Evolutionary conservation across 2,888 invertebrate species (phyloP), one percentile per base, ranked within the genome.

Genomic region (Acrobeloides nanus): DNA sequence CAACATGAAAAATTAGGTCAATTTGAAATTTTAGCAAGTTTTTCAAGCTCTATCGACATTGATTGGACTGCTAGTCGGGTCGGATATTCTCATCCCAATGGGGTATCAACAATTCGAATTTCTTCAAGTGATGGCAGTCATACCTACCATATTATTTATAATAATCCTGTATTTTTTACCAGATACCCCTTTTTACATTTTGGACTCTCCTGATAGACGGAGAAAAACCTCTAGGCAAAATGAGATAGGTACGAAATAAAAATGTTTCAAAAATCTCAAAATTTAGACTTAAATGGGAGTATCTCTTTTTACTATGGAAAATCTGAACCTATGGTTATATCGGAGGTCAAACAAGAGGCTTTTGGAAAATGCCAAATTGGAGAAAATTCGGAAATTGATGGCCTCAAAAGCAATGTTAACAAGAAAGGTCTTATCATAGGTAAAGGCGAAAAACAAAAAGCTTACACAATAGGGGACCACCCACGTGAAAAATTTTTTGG

Each of bases 41-140:
- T 63, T 61, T 6, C 68, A 70, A 47, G 66, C 69, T 1, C 46
- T 64, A 1, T 59, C 61, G n/a, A 70, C 69, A 3, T 49, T 70
- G 12, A 50, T 68, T 24, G 69, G 68, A 5, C 50, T 70, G n/a
- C 32, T 67, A 6, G 38, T 63, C 15, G 70, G 69, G 5, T 65
- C 68, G 1, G 62, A 68, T 18, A 53, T 53, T 5, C 50, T 70
- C 21, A 23, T 70, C 31, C 59, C 65, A 2, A 41, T 67, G 4
- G 62, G 58, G 15, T 41, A 25, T 1, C 38, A 52, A 29, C 39
- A 58, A 38, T 26, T 53, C 24, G 34, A 53, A 24, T 53, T 59
- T 35, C 38, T 61, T 10, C 61, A 62, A 45, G 25, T 64, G 6
- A 48, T 61, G 17, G 63, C 44, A 17, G 38, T 49, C 6, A 32